These are phyloP conservation scores for Octonoba sinensis DNA, from an alignment of 2,888 invertebrate species.

Conservation along the genomic window DNA sequence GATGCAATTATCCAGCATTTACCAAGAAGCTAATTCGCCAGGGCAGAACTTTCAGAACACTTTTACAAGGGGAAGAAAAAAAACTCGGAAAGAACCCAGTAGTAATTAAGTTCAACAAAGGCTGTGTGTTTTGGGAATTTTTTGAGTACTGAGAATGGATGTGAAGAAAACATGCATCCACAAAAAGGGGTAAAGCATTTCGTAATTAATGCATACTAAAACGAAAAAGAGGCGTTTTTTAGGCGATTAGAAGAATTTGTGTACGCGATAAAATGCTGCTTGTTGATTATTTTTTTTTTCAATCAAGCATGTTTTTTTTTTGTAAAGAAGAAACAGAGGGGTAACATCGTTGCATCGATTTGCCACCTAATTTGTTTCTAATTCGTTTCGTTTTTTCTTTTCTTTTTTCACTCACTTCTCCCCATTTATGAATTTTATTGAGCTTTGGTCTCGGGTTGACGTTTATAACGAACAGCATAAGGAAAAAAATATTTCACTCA, in stretches of 20 bases:
- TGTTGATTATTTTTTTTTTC: slow-evolving; percentile 32
- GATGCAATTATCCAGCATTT: slow-evolving; percentile 31
- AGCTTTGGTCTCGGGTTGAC: slow-evolving; percentile 48
- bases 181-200: slow-evolving; percentile 27
- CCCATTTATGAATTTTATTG: slow-evolving; percentile 55
- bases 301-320: slow-evolving; percentile 31
- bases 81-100: slow-evolving; percentile 15
- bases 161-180: slow-evolving; percentile 25
- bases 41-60: slow-evolving; percentile 16
- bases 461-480: slow-evolving; percentile 29
- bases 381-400: slow-evolving; percentile 21
- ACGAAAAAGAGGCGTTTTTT: slow-evolving; percentile 37
- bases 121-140: slow-evolving; percentile 22
- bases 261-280: slow-evolving; percentile 33
- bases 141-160: slow-evolving; percentile 20
- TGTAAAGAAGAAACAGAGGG: slow-evolving; percentile 19
- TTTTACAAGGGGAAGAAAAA: slow-evolving; percentile 2
- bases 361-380: slow-evolving; percentile 49
- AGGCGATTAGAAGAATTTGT: slow-evolving; percentile 20
- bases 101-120: slow-evolving; percentile 50
- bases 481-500: slow-evolving; percentile 30
- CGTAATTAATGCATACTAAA: slow-evolving; percentile 53
- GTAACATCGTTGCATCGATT: slow-evolving; percentile 35
- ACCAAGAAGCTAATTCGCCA: slow-evolving; percentile 28
- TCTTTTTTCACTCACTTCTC: slow-evolving; percentile 1